Percentiles rank a stretch among this genome's conserved stretches.
phyloP scores from a whole-genome alignment of 2,113 vertebrate genomes.

The Microcebus lehilahytsara region DNA sequence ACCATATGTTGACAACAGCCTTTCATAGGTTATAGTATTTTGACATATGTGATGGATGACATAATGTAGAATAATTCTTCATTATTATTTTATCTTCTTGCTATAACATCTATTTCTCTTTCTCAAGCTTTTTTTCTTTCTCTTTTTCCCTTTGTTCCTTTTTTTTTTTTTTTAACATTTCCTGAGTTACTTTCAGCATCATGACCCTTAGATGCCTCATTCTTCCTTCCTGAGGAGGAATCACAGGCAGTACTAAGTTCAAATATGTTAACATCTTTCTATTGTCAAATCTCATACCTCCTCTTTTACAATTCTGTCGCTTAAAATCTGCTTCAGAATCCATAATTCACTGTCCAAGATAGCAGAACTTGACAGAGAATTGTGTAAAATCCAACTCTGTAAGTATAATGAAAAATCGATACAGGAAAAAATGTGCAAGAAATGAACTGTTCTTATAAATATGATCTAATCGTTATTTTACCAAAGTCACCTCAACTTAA shows the following conservation, averaged over 20 bases:
- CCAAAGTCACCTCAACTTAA: not conserved
- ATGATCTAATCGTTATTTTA: not conserved
- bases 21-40: constrained; percentile 37
- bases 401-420: not conserved
- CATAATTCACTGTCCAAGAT: not conserved
- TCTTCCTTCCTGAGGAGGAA: not conserved
- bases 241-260: not conserved
- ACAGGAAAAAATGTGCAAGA: not conserved
- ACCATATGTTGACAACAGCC: not conserved
- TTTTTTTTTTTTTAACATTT: not conserved
- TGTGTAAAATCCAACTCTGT: not conserved
- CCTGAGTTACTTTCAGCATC: not conserved
- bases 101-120: not conserved
- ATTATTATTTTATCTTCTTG: constrained; percentile 17
- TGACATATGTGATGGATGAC: not conserved
- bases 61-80: not conserved
- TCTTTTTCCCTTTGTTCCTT: too few species aligned
- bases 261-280: constrained; percentile 5
- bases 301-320: not conserved
- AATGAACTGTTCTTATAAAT: not conserved
- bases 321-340: not conserved
- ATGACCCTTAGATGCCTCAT: not conserved
- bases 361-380: not conserved
- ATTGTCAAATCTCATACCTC: not conserved
- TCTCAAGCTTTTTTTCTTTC: not conserved